Evolutionary conservation across 37 sponge, comb jelly and placozoan species (phyloP).

Genomic region (Oopsacas minuta): DNA sequence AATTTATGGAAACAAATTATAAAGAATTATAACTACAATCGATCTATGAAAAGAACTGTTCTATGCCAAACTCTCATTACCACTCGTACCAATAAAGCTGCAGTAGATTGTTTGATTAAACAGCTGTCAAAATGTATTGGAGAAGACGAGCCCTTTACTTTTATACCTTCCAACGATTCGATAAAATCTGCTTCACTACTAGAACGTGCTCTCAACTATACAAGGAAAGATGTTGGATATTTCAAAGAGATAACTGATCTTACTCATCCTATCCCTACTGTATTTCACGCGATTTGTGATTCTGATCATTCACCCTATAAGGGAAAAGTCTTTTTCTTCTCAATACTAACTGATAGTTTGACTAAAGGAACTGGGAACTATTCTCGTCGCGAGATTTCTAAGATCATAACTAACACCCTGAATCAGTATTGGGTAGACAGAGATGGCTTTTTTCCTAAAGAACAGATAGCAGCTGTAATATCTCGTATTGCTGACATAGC

Average conservation of each 20-base stretch:
- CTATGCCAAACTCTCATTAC: background rate
- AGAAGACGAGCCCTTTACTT: background rate
- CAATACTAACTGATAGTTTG: background rate
- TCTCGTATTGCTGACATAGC: background rate
- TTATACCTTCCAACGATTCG: background rate
- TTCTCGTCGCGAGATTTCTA: background rate
- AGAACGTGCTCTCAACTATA: background rate
- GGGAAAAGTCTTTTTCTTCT: background rate
- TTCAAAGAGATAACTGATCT: background rate
- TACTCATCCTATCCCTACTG: background rate
- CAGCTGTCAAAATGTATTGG: background rate
- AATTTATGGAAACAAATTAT: background rate
- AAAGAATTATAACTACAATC: background rate
- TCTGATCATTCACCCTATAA: constrained; percentile 1
- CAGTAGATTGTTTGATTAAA: background rate
- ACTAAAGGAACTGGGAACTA: background rate
- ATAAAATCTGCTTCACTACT: background rate
- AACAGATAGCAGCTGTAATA: background rate
- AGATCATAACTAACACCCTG: background rate
- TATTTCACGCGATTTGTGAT: background rate
- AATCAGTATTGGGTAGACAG: background rate
- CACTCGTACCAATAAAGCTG: background rate
- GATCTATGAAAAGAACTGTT: background rate
- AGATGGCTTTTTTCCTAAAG: background rate
- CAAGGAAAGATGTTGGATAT: background rate